phyloP scores from a whole-genome alignment of 1,140 invertebrate genomes.

The Zophobas atratus region DNA sequence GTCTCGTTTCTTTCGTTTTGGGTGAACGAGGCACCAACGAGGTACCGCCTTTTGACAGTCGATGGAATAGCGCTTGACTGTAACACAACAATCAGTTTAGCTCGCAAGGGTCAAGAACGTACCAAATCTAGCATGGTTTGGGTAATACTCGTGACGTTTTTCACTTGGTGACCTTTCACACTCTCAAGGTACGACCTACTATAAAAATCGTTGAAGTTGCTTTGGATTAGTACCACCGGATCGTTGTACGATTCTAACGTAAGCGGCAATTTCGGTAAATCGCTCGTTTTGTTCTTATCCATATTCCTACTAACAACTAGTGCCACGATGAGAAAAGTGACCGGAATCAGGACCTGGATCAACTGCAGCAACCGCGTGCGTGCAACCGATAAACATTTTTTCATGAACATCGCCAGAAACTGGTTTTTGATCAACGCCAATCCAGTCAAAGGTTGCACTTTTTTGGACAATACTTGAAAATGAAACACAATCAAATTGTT shows the following conservation, averaged over 20 bases:
- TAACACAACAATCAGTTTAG: not conserved
- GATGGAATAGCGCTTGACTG: constrained; percentile 34
- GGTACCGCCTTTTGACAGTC: constrained; percentile 64
- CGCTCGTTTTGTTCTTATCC: constrained; percentile 68
- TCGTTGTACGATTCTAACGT: constrained; percentile 58
- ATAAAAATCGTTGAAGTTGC: constrained; percentile 47
- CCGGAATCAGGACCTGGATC: constrained; percentile 74
- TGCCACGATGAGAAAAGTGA: constrained; percentile 74
- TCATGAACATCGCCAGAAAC: constrained; percentile 76
- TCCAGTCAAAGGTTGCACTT: constrained; percentile 61
- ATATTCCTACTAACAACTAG: constrained; percentile 69
- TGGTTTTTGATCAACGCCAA: constrained; percentile 71
- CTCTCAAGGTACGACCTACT: not conserved
- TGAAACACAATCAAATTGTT: not conserved
- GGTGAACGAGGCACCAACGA: constrained; percentile 69
- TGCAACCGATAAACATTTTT: constrained; percentile 72
- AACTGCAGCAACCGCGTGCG: constrained; percentile 72
- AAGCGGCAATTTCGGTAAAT: constrained; percentile 68
- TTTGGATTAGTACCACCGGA: constrained; percentile 66
- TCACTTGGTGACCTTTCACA: constrained; percentile 12
- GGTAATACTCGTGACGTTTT: constrained; percentile 46
- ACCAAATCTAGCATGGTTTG: constrained; percentile 54
- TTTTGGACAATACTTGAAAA: constrained; percentile 51
- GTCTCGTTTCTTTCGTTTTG: constrained; percentile 6
- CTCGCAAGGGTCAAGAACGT: constrained; percentile 17